Base-by-base conservation (phyloP, 2,797 vertebrate genomes). In the Phaenicophaeus curvirostris region DNA sequence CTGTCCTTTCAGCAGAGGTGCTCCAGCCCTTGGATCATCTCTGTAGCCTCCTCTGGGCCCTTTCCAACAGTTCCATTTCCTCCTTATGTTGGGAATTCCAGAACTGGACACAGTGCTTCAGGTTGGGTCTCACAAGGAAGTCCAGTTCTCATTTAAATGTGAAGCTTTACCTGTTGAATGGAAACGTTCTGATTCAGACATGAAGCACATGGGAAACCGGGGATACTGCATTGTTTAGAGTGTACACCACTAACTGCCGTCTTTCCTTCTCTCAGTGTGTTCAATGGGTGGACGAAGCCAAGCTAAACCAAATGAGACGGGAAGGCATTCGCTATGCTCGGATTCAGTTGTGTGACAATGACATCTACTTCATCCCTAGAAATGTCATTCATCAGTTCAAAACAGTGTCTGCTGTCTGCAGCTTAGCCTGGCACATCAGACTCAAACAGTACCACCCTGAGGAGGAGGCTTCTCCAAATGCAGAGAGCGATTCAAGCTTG, bases 321-420 rank as follows among this genome's bases (percentile, higher is more conserved):
- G 99, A 99, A 96, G 99, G 99, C 76, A 98, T 99, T 97, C 99
- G 98, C 90, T 99, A 99, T 62, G 98, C 98, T 66, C 98, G 98
- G 5, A 97, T 99, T 85, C 99, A 99, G 97, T 98, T 99, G 84
- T 99, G 99, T 44, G 98, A 99, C 94, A 98, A 99, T 88, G 99
- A 99, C 97, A 98, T 99, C 95, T 99, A 99, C 98, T 99, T 99
- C 98, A 99, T 99, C 97, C 99, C 99, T 6, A 98, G 99, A 97
- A 99, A 99, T 93, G 99, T 99, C 97, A 99, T 99, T 96, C 99
- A 99, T 97, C 99, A 99, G 97, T 99, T 99, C 96, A 99, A 99
- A 98, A 99, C 99, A 1, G 99, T 99, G 96, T 99, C 99, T 4
- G 99, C 99, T 4, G 99, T 99, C 76, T 99, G 99, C 98, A 99